Conservation (phyloP, 1,140 invertebrate species). For the Parapsyche elsis region DNA sequence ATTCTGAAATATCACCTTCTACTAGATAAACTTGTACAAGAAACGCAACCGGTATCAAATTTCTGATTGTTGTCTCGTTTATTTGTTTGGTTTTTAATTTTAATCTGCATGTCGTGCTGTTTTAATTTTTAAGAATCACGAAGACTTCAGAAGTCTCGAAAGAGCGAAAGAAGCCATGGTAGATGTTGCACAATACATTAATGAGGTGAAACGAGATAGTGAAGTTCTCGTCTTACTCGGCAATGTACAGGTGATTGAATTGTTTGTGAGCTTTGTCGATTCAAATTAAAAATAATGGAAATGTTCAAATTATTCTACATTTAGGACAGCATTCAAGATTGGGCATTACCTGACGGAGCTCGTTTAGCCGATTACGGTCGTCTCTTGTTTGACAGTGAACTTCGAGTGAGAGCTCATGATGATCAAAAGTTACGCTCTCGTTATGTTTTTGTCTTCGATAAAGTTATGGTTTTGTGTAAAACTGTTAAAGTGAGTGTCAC, state of each 20-base stretch:
- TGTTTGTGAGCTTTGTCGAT: not conserved
- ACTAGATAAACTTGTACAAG: slow-evolving; percentile 90
- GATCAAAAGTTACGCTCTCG: slow-evolving; percentile 87
- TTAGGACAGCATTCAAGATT: slow-evolving; percentile 82
- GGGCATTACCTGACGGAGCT: slow-evolving; percentile 82
- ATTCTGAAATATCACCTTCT: slow-evolving; percentile 97
- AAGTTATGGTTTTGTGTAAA: slow-evolving; percentile 96
- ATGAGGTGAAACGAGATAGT: slow-evolving; percentile 97
- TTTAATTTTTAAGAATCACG: slow-evolving; percentile 70
- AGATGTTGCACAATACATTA: slow-evolving; percentile 96
- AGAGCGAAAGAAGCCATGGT: slow-evolving; percentile 96
- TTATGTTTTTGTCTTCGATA: slow-evolving; percentile 97
- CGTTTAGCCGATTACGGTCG: slow-evolving; percentile 90
- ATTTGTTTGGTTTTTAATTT: slow-evolving; percentile 2
- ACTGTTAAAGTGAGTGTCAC: slow-evolving; percentile 77
- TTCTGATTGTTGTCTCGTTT: slow-evolving; percentile 67
- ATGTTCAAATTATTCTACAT: slow-evolving; percentile 53
- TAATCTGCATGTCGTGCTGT: not conserved
- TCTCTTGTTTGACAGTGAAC: slow-evolving; percentile 90
- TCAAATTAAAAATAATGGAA: not conserved
- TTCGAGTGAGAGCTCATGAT: slow-evolving; percentile 91
- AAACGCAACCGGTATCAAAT: slow-evolving; percentile 84
- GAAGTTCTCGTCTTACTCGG: slow-evolving; percentile 92
- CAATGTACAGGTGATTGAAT: slow-evolving; percentile 79
- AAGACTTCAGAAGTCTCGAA: slow-evolving; percentile 85